Conservation (phyloP, 2,113 vertebrate genomes). For the Pelmatolapia mariae region DNA sequence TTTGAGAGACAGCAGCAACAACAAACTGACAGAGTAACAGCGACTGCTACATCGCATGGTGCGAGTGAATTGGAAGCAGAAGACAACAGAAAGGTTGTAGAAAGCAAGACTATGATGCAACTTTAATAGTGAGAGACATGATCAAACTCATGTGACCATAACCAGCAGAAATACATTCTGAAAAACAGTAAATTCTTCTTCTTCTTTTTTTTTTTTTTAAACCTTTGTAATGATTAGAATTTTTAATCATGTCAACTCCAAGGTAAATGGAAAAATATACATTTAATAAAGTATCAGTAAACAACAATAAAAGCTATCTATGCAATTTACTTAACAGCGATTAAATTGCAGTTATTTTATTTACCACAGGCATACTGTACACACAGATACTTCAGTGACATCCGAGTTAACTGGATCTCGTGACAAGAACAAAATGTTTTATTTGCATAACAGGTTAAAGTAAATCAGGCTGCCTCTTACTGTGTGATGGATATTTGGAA, state of each 20-base stretch:
- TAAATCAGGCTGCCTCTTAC: conserved; percentile 26
- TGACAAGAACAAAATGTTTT: conserved; percentile 26
- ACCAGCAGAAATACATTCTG: conserved; percentile 55
- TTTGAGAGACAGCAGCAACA: conserved; percentile 62
- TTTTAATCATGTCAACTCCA: conserved; percentile 29
- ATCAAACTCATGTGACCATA: conserved; percentile 24
- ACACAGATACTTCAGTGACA: conserved; percentile 20
- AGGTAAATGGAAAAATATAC: conserved; percentile 67
- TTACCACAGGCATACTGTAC: conserved; percentile 45
- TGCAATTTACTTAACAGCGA: conserved; percentile 48
- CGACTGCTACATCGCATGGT: conserved; percentile 13
- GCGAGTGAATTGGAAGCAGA: conserved; percentile 19
- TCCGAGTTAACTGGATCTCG: conserved; percentile 32
- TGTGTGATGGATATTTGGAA: conserved; percentile 1
- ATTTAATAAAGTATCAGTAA: conserved; percentile 57
- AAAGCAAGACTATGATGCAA: conserved; percentile 4
- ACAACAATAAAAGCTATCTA: conserved; percentile 58
- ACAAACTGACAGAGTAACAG: conserved; percentile 47
- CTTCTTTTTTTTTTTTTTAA: background rate
- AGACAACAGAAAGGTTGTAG: conserved; percentile 5
- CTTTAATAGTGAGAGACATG: conserved; percentile 35
- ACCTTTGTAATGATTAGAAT: background rate
- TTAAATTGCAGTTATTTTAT: conserved; percentile 6
- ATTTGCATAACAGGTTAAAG: conserved; percentile 58
- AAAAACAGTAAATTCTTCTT: conserved; percentile 12